Evolutionary conservation across 2,113 vertebrate genomes (phyloP).

Genomic region (Otocyon megalotis): DNA sequence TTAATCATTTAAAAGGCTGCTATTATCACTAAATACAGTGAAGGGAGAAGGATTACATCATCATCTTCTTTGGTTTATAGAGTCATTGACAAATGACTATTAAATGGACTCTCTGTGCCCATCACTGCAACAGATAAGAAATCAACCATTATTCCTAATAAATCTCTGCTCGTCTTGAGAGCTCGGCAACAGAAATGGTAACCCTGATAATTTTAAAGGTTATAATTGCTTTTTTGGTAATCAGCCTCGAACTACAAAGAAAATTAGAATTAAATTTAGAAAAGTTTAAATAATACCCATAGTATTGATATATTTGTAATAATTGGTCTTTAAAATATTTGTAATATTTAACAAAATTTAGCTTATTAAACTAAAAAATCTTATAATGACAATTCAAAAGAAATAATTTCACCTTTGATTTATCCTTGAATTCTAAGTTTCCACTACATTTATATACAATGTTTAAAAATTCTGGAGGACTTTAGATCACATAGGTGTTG

Average conservation of each 20-base stretch:
- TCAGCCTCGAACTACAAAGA: background rate
- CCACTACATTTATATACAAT: background rate
- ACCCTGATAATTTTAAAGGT: background rate
- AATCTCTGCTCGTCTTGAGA: background rate
- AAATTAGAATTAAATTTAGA: conserved; percentile 22
- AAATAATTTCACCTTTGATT: background rate
- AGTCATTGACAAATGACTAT: background rate
- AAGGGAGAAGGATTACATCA: background rate
- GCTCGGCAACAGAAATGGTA: background rate
- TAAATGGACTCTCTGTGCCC: background rate
- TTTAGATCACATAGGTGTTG: background rate
- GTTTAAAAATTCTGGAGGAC: background rate
- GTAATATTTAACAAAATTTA: background rate
- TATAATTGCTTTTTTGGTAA: background rate
- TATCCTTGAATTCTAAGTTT: background rate
- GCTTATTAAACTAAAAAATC: background rate
- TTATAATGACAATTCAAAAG: background rate
- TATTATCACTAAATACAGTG: background rate
- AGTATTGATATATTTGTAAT: background rate
- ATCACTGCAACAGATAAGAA: background rate
- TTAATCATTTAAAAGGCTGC: background rate
- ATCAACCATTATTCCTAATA: background rate
- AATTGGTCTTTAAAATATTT: background rate
- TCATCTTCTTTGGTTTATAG: background rate
- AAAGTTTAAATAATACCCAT: background rate